Evolutionary conservation across 2,113 vertebrate genomes (phyloP), one percentile per base, ranked within the genome.

Genomic region (Bos indicus): DNA sequence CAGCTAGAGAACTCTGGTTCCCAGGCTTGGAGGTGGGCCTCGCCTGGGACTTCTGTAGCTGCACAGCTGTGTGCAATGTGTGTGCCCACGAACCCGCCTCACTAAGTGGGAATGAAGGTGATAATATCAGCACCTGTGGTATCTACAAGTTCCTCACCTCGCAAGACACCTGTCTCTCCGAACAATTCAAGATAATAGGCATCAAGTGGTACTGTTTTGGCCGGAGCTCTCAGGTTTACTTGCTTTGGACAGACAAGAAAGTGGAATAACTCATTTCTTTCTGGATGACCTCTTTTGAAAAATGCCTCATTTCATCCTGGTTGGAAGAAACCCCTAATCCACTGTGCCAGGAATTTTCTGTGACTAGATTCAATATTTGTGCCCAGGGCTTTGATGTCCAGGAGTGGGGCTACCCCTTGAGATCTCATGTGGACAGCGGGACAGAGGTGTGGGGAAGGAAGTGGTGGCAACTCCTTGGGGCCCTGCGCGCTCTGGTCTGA

Each of bases 281-380:
- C 16, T 57, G 60, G 57, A 57, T 71, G 64, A 12, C 14, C 19
- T 81, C 60, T 46, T 98, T 67, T 91, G 91, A 78, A 71, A 97
- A 87, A 91, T 67, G 59, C 19, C 25, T 86, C 30, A 23, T 91
- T 93, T 94, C 90, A 40, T 86, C 26, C 36, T 30, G 33, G 33
- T 52, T 40, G 83, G 78, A 96, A 97, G 57, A 94, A 96, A 91
- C 13, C 5, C 6, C 9, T 40, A 40, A 74, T 62, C 56, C 60
- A 26, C 62, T 64, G 16, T 4, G 57, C 74, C 48, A 94, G 85
- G 28, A 60, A 64, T 88, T 95, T 91, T 62, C 40, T 8, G 1
- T 33, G 59, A 78, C 7, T 28, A 57, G 30, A 59, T 16, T 90
- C 51, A 30, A 0, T 84, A 74, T 87, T 30, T 90, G 23, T 80